These are phyloP conservation scores for Nyleta sp. DNA, from an alignment of 2,888 invertebrate genomes.

Conservation along the genomic window DNA sequence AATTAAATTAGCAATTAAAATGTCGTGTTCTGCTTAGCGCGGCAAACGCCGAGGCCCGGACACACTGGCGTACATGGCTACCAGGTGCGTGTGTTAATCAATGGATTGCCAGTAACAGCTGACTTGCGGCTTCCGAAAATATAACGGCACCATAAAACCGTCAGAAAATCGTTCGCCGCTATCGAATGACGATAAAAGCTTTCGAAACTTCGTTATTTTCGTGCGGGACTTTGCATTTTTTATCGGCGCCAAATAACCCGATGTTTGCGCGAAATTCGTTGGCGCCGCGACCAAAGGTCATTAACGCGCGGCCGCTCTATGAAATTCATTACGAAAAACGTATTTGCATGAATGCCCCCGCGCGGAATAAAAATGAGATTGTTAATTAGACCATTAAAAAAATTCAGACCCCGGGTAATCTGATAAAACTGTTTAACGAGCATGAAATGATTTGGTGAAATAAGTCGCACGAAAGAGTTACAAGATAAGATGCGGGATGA, in stretches of 20 bases:
- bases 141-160: slow-evolving; percentile 52
- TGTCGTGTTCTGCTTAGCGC: slow-evolving; percentile 71
- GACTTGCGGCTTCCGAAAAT: slow-evolving; percentile 64
- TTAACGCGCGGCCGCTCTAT: slow-evolving; percentile 27
- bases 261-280: slow-evolving; percentile 5
- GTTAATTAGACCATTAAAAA: slow-evolving; percentile 52
- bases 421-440: slow-evolving; percentile 57
- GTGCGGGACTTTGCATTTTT: slow-evolving; percentile 34
- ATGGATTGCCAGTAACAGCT: slow-evolving; percentile 61
- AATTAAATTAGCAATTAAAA: slow-evolving; percentile 82
- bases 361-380: slow-evolving; percentile 31
- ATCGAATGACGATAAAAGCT: slow-evolving; percentile 52
- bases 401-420: slow-evolving; percentile 41
- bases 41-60: slow-evolving; percentile 38
- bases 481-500: slow-evolving; percentile 41
- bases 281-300: slow-evolving; percentile 28
- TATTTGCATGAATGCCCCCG: slow-evolving; percentile 8
- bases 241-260: slow-evolving; percentile 17
- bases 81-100: slow-evolving; percentile 63
- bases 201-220: slow-evolving; percentile 51
- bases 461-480: slow-evolving; percentile 39
- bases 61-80: slow-evolving; percentile 46
- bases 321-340: slow-evolving; percentile 37
- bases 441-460: slow-evolving; percentile 57
- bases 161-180: slow-evolving; percentile 31